Evolutionary conservation across 2,888 invertebrate genomes (phyloP).

Genomic region (Trissolcus japonicus): DNA sequence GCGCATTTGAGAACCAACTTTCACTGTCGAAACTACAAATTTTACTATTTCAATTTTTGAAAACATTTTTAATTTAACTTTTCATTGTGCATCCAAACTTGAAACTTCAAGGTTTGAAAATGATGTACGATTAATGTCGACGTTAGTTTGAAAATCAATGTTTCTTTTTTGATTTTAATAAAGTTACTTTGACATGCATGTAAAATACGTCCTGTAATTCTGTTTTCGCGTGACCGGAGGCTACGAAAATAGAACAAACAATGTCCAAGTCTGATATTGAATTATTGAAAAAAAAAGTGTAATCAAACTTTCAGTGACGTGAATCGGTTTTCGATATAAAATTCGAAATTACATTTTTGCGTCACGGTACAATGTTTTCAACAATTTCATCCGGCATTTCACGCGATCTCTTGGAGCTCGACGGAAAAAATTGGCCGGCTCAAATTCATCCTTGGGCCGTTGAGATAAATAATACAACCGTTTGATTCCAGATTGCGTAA

Average conservation of each 20-base stretch:
- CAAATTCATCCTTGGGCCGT: neutral
- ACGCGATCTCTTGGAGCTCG: neutral
- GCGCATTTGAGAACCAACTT: too few relatives aligned
- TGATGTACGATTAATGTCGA: too few relatives aligned
- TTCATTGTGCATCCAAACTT: too few relatives aligned
- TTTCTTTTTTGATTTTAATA: too few relatives aligned
- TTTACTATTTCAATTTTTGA: too few relatives aligned
- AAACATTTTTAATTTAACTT: too few relatives aligned
- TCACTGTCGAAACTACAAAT: too few relatives aligned
- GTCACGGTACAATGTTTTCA: constrained; percentile 10
- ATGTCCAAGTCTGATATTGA: constrained; percentile 14
- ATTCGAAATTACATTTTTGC: constrained; percentile 20
- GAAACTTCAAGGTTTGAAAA: too few relatives aligned
- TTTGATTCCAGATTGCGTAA: constrained; percentile 63
- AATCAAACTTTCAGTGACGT: neutral
- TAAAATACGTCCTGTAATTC: constrained; percentile 8
- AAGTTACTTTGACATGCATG: neutral
- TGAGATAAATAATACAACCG: constrained; percentile 7
- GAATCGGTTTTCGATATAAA: constrained; percentile 24
- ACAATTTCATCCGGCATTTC: neutral
- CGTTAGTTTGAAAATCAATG: too few relatives aligned
- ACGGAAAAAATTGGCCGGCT: neutral
- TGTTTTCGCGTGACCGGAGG: neutral
- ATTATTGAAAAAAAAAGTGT: constrained; percentile 26
- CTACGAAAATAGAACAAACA: constrained; percentile 30